These are phyloP conservation scores for Eristalis intricaria DNA, from an alignment of 2,888 invertebrate species.

Conservation along the genomic window DNA sequence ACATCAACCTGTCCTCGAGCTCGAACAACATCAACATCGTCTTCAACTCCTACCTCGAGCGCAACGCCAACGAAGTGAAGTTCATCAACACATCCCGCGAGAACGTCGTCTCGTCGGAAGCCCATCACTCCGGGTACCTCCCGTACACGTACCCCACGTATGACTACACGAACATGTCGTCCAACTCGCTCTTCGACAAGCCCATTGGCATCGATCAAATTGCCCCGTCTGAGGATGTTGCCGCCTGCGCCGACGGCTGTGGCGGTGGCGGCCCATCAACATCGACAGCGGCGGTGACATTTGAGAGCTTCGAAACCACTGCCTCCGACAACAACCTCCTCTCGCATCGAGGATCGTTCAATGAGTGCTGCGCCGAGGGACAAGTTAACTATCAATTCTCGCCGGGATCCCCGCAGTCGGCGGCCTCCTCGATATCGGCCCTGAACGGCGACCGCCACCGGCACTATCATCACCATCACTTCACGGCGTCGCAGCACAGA, in stretches of 20 bases:
- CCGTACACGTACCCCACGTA: conserved; percentile 79
- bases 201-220: conserved; percentile 79
- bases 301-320: conserved; percentile 78
- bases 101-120: conserved; percentile 77
- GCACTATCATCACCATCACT: conserved; percentile 73
- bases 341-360: conserved; percentile 74
- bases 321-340: conserved; percentile 79
- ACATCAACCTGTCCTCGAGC: conserved; percentile 80
- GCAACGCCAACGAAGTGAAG: conserved; percentile 80
- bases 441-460: conserved; percentile 53
- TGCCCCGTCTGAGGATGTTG: conserved; percentile 72
- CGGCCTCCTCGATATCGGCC: conserved; percentile 74
- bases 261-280: conserved; percentile 73
- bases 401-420: conserved; percentile 75
- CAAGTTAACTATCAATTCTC: conserved; percentile 75
- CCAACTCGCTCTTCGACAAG: conserved; percentile 80
- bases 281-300: conserved; percentile 72
- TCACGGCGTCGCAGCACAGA: conserved; percentile 73
- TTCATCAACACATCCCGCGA: conserved; percentile 79
- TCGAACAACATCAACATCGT: conserved; percentile 81
- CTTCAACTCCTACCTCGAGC: conserved; percentile 78
- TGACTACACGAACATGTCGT: conserved; percentile 81
- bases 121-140: conserved; percentile 78
- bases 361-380: conserved; percentile 58
- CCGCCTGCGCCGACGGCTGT: conserved; percentile 33